These are phyloP conservation scores for Clunio marinus DNA, from an alignment of 2,888 invertebrate species.

Conservation along the genomic window DNA sequence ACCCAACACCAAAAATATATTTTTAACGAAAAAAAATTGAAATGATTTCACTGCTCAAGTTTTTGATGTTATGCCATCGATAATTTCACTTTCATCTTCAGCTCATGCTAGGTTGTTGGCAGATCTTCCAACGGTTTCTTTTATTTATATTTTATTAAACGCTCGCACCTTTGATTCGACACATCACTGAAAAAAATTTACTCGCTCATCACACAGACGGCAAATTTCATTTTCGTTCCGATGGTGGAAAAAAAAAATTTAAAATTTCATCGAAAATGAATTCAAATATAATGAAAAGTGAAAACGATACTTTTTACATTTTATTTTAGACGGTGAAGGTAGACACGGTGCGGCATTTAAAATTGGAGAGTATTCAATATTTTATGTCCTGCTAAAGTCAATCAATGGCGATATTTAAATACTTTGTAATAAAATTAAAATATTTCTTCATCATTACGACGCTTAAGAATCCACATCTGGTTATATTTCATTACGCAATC, in stretches of 20 bases:
- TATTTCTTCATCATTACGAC: too few relatives aligned
- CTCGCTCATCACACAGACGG: background rate
- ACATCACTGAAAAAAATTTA: too few relatives aligned
- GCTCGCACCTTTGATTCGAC: too few relatives aligned
- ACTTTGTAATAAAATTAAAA: too few relatives aligned
- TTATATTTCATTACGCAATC: too few relatives aligned
- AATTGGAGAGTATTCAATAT: background rate
- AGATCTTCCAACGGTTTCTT: background rate
- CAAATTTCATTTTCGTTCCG: background rate
- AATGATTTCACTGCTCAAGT: background rate
- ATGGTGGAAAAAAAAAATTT: background rate
- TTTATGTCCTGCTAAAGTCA: too few relatives aligned
- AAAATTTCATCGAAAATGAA: background rate
- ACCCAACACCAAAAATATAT: too few relatives aligned
- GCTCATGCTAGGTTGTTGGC: background rate
- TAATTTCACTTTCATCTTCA: conserved; percentile 33
- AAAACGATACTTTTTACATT: conserved; percentile 1
- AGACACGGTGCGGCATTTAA: background rate
- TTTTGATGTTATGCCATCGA: conserved; percentile 23
- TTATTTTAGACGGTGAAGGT: background rate
- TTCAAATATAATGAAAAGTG: conserved; percentile 11
- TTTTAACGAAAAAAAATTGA: background rate
- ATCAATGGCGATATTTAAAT: too few relatives aligned
- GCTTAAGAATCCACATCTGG: too few relatives aligned
- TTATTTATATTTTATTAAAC: too few relatives aligned